Conservation (phyloP, 1,140 invertebrate species). For the Mylabris phalerata region DNA sequence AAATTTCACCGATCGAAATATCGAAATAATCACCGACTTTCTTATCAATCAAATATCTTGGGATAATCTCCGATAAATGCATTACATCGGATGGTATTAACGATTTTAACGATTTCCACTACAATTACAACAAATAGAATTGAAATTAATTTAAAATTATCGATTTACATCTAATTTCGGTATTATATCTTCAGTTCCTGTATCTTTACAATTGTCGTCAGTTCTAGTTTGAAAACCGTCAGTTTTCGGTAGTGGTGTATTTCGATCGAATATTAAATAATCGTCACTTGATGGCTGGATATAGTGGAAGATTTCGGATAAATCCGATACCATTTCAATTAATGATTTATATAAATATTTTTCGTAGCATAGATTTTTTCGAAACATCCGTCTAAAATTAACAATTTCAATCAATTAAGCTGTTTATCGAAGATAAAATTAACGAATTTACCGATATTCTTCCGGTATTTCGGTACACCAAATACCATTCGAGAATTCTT, state of each 20-base stretch:
- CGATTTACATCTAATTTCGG: not conserved
- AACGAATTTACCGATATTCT: constrained; percentile 8
- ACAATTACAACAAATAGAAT: not conserved
- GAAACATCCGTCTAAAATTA: constrained; percentile 12
- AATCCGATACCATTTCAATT: constrained; percentile 12
- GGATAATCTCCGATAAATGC: constrained; percentile 17
- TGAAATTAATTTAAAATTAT: not conserved
- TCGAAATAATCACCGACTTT: constrained; percentile 22
- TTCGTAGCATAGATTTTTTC: constrained; percentile 1
- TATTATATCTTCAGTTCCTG: not conserved
- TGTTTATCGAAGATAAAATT: not conserved
- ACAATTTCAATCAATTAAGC: not conserved
- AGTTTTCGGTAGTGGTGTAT: not conserved
- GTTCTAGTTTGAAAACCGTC: not conserved
- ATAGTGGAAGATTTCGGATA: constrained; percentile 12
- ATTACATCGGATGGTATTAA: constrained; percentile 2
- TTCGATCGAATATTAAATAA: constrained; percentile 4
- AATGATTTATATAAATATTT: constrained; percentile 16
- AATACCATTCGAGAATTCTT: constrained; percentile 8
- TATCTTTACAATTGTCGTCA: not conserved
- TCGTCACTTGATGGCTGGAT: constrained; percentile 4
- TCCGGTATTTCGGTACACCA: constrained; percentile 14
- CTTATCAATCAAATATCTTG: constrained; percentile 16
- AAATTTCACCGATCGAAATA: constrained; percentile 28
- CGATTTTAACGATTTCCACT: not conserved